Evolutionary conservation across 2,113 vertebrate species (phyloP).

Genomic region (Ceyx melanurus): DNA sequence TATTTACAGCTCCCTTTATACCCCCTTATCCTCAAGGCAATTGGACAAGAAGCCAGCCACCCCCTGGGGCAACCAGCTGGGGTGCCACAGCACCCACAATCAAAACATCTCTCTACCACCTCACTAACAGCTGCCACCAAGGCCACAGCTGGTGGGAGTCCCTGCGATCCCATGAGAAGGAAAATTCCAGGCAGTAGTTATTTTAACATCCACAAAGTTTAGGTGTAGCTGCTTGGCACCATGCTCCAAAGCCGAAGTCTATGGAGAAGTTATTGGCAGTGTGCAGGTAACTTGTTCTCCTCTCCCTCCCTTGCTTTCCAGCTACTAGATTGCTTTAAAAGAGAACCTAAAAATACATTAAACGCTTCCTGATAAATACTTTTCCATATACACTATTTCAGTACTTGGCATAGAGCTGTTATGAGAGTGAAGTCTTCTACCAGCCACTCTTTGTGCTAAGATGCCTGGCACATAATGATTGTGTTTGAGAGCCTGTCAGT

Average conservation of each 20-base stretch:
- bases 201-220: neutral
- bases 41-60: too few relatives aligned
- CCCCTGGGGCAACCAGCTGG: too few relatives aligned
- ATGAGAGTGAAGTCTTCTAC: neutral
- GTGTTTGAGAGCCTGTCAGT: neutral
- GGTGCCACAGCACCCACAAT: too few relatives aligned
- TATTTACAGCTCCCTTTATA: too few relatives aligned
- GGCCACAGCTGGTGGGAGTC: too few relatives aligned
- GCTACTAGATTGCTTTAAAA: neutral
- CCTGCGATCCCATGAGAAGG: too few relatives aligned
- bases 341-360: conserved; percentile 38
- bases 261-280: neutral
- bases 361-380: conserved; percentile 39
- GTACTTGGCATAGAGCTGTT: neutral
- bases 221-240: neutral
- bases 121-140: too few relatives aligned
- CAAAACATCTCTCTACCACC: too few relatives aligned
- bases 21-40: too few relatives aligned
- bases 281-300: neutral
- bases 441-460: neutral
- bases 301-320: neutral
- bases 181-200: too few relatives aligned
- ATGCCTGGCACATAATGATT: neutral
- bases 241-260: neutral
- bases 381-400: neutral